Conservation (phyloP, 2,113 vertebrate genomes). For the Thymallus thymallus region DNA sequence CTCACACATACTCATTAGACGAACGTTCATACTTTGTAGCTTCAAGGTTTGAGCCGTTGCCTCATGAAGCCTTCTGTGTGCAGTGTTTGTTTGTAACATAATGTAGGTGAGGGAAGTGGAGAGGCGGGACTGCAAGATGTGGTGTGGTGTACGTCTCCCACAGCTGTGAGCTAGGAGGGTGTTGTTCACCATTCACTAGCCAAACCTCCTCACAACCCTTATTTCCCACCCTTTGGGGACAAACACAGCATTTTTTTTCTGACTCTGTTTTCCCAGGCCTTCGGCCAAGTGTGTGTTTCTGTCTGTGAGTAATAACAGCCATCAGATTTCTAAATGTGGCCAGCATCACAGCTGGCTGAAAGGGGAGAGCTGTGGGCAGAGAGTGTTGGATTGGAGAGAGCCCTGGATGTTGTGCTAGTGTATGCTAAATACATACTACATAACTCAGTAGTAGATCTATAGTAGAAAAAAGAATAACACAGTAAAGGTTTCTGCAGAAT, state of each 20-base stretch:
- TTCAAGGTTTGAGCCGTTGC: too few relatives aligned
- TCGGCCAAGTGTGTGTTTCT: neutral
- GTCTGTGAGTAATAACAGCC: slow-evolving; percentile 2
- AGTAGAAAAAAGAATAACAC: too few relatives aligned
- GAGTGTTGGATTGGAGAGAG: neutral
- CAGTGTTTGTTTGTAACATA: neutral
- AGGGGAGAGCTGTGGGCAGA: neutral
- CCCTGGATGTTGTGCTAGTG: too few relatives aligned
- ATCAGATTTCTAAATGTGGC: neutral
- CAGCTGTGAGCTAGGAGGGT: neutral
- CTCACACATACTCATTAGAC: too few relatives aligned
- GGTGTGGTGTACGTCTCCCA: neutral
- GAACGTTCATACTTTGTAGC: too few relatives aligned
- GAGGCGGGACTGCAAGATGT: neutral
- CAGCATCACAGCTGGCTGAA: neutral
- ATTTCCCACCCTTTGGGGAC: slow-evolving; percentile 1
- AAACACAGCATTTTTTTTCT: neutral
- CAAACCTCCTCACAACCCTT: neutral
- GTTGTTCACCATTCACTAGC: neutral
- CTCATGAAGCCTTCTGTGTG: neutral
- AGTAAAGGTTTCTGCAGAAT: too few relatives aligned
- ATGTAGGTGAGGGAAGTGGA: neutral
- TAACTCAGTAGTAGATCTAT: too few relatives aligned
- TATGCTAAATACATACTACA: too few relatives aligned
- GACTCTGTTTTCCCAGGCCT: neutral